phyloP scores from a whole-genome alignment of 1,140 invertebrate genomes.

The Hermetia illucens region DNA sequence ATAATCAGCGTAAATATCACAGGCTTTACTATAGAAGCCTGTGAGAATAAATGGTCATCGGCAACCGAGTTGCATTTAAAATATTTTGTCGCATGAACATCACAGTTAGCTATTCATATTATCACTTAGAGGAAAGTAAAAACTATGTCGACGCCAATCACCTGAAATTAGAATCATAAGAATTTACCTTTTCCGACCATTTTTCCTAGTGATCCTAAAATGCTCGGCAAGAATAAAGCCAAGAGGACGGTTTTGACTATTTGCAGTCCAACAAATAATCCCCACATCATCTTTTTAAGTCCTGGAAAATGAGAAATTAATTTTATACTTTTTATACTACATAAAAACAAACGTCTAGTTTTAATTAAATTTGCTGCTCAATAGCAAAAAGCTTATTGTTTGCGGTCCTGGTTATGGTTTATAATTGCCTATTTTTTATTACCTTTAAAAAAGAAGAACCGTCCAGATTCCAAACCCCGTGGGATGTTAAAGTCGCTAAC shows the following conservation, averaged over 20 bases:
- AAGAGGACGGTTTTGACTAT: conserved; percentile 64
- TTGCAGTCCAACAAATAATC: conserved; percentile 60
- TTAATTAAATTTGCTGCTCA: no score
- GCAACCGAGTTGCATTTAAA: no score
- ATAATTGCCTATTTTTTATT: conserved; percentile 15
- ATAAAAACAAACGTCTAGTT: background rate
- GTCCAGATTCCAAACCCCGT: conserved; percentile 34
- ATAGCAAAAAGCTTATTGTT: background rate
- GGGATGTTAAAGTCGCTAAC: no score
- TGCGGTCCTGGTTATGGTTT: no score
- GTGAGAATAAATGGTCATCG: no score
- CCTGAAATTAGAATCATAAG: no score
- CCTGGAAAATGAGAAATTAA: conserved; percentile 35
- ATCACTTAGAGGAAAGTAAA: no score
- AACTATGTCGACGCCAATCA: no score
- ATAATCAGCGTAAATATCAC: no score
- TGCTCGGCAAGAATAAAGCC: conserved; percentile 65
- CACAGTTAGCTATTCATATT: no score
- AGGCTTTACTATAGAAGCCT: no score
- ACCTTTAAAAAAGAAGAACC: conserved; percentile 38
- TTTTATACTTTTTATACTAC: background rate
- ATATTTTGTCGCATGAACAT: no score
- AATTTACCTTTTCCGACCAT: conserved; percentile 60
- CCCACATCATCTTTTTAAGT: conserved; percentile 64
- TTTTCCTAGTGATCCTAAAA: conserved; percentile 65